These are phyloP conservation scores for Cydia pomonella DNA, from an alignment of 1,140 invertebrate genomes.

Conservation along the genomic window DNA sequence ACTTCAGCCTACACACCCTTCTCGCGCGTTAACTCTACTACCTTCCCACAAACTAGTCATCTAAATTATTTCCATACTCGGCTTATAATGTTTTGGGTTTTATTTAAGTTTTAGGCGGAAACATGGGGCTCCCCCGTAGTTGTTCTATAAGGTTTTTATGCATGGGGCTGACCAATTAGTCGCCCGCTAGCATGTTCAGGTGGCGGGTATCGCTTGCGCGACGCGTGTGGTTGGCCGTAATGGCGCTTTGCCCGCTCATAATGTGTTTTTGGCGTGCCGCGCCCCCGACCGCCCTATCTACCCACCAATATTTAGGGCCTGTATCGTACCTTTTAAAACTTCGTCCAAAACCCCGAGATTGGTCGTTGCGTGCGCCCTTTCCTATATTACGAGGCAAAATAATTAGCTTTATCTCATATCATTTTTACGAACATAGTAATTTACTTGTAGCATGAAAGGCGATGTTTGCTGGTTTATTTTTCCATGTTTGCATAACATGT, in stretches of 20 bases:
- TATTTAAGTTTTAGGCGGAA: slow-evolving; percentile 53
- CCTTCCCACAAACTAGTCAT: slow-evolving; percentile 46
- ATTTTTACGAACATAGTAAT: slow-evolving; percentile 67
- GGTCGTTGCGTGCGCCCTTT: slow-evolving; percentile 67
- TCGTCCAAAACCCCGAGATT: slow-evolving; percentile 66
- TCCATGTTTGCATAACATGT: slow-evolving; percentile 42
- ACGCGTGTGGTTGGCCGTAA: slow-evolving; percentile 71
- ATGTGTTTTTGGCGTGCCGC: slow-evolving; percentile 72
- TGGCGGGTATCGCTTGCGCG: slow-evolving; percentile 58
- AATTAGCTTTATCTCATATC: slow-evolving; percentile 73
- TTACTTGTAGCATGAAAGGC: slow-evolving; percentile 66
- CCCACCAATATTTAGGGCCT: slow-evolving; percentile 66
- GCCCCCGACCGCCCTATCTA: slow-evolving; percentile 61
- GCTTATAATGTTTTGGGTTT: slow-evolving; percentile 40
- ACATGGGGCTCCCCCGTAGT: slow-evolving; percentile 50
- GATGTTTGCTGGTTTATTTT: slow-evolving; percentile 46
- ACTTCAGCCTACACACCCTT: slow-evolving; percentile 53
- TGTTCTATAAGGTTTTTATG: slow-evolving; percentile 66
- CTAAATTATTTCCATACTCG: slow-evolving; percentile 30
- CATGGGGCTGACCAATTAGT: slow-evolving; percentile 67
- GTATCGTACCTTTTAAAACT: slow-evolving; percentile 66
- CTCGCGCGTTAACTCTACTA: slow-evolving; percentile 45
- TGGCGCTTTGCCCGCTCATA: slow-evolving; percentile 62
- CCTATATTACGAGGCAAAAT: slow-evolving; percentile 68
- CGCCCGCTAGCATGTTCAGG: slow-evolving; percentile 65